Percentiles rank a stretch among this genome's conserved stretches.
Conservation (phyloP, 1,140 invertebrate genomes). For the Melanaphis sacchari region DNA sequence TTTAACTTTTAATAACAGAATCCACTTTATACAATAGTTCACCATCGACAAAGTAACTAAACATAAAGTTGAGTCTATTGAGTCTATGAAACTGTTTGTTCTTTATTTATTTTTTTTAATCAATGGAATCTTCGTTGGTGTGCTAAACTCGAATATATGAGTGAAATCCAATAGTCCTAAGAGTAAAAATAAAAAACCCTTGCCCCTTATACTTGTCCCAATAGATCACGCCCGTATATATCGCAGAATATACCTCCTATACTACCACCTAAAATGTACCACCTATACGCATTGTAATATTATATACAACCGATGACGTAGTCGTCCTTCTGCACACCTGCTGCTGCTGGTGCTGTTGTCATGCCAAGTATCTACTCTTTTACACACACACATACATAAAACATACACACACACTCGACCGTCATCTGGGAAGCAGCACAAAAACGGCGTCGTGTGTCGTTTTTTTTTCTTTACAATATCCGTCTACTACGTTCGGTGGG, state of each 20-base stretch:
- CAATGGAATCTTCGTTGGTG: neutral
- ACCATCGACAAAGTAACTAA: neutral
- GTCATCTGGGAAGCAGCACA: constrained; percentile 52
- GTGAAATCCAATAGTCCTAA: neutral
- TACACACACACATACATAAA: neutral
- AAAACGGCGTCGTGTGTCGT: constrained; percentile 43
- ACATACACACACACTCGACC: neutral
- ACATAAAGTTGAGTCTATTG: neutral
- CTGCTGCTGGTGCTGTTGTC: constrained; percentile 33
- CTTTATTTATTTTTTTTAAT: neutral
- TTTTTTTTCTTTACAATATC: constrained; percentile 12
- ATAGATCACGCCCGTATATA: constrained; percentile 36
- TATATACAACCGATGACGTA: constrained; percentile 45
- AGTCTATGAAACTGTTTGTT: neutral
- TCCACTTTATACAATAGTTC: neutral
- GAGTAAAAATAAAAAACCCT: neutral
- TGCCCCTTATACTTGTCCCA: neutral
- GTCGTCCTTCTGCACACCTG: constrained; percentile 48
- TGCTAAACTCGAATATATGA: neutral
- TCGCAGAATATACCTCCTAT: neutral
- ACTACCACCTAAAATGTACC: constrained; percentile 2
- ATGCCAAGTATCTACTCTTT: constrained; percentile 24
- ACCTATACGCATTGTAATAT: constrained; percentile 38
- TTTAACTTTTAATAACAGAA: neutral
- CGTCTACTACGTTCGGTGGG: constrained; percentile 15